Conservation (phyloP, 2,113 vertebrate genomes). For the Ictidomys tridecemlineatus region DNA sequence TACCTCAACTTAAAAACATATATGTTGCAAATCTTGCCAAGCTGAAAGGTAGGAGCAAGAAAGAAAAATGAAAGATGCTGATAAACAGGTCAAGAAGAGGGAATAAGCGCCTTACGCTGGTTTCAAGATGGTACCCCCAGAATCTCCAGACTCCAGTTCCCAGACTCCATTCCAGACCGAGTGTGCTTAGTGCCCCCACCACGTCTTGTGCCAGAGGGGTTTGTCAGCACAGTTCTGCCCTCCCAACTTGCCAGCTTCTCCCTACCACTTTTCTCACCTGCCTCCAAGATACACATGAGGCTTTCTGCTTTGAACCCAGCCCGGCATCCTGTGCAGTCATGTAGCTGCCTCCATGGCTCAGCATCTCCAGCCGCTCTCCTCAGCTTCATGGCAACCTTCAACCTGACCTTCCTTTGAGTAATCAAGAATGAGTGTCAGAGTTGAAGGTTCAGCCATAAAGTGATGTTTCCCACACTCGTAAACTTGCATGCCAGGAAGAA, state of each 20-base stretch:
- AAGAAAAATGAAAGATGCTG: background rate
- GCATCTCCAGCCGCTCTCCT: background rate
- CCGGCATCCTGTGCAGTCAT: background rate
- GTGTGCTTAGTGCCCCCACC: background rate
- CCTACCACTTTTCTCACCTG: background rate
- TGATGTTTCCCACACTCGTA: background rate
- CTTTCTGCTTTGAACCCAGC: conserved; percentile 11
- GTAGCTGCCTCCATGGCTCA: background rate
- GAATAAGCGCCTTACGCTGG: background rate
- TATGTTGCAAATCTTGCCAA: background rate
- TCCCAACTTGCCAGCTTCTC: background rate
- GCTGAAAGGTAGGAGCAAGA: background rate
- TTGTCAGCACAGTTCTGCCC: background rate
- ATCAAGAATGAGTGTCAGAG: background rate
- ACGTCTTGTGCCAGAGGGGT: background rate
- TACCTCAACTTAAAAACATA: background rate
- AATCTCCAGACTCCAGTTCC: background rate
- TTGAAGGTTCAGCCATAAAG: background rate
- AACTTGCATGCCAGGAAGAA: background rate
- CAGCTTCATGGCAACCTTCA: conserved; percentile 16
- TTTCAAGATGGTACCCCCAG: background rate
- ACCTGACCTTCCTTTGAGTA: conserved; percentile 21
- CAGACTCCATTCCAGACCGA: background rate
- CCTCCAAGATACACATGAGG: background rate
- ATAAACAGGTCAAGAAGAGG: background rate